Evolutionary conservation across 1,140 invertebrate species (phyloP).

Genomic region (Dolichoris vasculosae): DNA sequence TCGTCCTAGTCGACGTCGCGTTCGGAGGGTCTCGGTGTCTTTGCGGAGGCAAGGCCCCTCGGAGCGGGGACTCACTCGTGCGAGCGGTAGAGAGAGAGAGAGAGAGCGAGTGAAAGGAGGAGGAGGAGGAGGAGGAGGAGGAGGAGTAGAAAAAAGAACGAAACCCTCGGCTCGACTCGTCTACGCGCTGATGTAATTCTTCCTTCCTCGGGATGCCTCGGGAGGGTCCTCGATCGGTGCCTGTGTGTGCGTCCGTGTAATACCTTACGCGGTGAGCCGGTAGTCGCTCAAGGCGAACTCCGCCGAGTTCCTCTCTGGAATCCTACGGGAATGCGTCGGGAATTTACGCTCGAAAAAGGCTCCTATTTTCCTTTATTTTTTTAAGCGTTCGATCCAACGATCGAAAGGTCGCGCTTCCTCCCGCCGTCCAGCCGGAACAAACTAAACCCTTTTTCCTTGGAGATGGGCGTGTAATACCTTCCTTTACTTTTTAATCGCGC

Average conservation of each 20-base stretch:
- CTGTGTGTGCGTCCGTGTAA: not conserved
- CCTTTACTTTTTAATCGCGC: no score
- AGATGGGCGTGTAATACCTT: no score
- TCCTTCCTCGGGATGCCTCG: not conserved
- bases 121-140: conserved; percentile 34
- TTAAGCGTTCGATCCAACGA: no score
- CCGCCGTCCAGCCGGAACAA: not conserved
- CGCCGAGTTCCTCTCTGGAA: not conserved
- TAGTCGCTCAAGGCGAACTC: not conserved
- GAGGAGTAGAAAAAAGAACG: conserved; percentile 16
- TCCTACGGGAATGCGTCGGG: not conserved
- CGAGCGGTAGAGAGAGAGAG: no score
- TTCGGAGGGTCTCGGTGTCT: not conserved
- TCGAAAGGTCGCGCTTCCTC: no score
- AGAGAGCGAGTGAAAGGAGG: not conserved
- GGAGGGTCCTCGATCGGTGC: not conserved
- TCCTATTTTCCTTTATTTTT: not conserved
- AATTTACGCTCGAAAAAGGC: not conserved
- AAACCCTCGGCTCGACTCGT: conserved; percentile 26
- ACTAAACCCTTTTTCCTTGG: not conserved
- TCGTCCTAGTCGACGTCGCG: conserved; percentile 35
- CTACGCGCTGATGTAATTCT: conserved; percentile 47
- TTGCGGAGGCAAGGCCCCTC: not conserved
- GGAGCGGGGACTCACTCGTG: not conserved
- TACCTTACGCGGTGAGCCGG: not conserved